phyloP scores from a whole-genome alignment of 2,113 vertebrate species.

The Vicugna pacos region DNA sequence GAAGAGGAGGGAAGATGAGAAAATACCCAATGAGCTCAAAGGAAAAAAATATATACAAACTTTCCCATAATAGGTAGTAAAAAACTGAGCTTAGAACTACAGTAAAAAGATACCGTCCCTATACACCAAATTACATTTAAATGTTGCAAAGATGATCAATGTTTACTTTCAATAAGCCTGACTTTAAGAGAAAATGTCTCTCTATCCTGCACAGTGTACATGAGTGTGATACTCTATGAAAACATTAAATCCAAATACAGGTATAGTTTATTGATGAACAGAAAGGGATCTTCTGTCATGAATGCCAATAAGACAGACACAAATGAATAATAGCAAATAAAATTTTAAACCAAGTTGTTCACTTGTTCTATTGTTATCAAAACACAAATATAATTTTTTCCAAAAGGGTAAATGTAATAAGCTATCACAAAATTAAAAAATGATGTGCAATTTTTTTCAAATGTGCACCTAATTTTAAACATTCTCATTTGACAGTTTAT shows the following conservation, averaged over 20 bases:
- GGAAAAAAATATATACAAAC: not conserved
- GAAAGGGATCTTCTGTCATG: not conserved
- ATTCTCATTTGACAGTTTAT: not conserved
- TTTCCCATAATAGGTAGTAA: not conserved
- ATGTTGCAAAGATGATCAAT: constrained; percentile 19
- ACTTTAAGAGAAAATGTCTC: not conserved
- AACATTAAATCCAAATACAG: not conserved
- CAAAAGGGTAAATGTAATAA: constrained; percentile 40
- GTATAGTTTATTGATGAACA: not conserved
- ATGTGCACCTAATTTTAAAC: constrained; percentile 26
- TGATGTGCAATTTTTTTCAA: not conserved
- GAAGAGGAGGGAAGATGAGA: not conserved
- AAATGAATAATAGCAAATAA: not conserved
- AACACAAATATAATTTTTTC: not conserved
- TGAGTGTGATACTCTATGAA: not conserved
- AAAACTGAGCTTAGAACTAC: not conserved
- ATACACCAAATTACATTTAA: constrained; percentile 6
- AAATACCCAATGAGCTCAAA: not conserved
- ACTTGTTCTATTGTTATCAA: not conserved
- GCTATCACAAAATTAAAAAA: not conserved
- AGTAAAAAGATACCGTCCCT: not conserved
- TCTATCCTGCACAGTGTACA: not conserved
- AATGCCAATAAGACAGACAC: not conserved
- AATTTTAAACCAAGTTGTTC: not conserved
- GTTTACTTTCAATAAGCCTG: not conserved